Base-by-base conservation (phyloP, 2,113 vertebrate species). In the Plectropomus leopardus region DNA sequence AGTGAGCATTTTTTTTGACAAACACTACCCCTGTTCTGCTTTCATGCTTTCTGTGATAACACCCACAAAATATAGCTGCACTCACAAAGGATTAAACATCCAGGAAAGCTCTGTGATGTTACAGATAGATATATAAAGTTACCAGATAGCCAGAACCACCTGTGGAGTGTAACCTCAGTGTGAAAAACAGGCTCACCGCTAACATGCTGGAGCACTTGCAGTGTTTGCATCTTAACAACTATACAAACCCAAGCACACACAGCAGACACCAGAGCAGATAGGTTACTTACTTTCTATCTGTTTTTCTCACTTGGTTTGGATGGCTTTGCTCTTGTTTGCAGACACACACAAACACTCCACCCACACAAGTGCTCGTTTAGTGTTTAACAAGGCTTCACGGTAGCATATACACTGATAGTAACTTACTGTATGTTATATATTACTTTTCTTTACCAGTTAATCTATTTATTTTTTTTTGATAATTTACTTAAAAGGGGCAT, bases 281-380 rank as follows among this genome's bases (percentile, higher is more conserved):
- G 80, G 47, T 7, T 68, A 44, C 47, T 30, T 34, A 28, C 21
- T 72, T 66, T 53, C 44, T 61, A 36, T 80, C 30, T 44, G 64
- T 76, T 76, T 63, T 76, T 70, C 53, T 64, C 58, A 40, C 26
- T 83, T 63, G 59, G 58, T 23, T 72, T 78, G 36, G 60, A 69
- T 54, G 70, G 42, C 44, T 85, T 32, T 7, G 48, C 68, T 67
- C 71, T 64, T 86, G 67, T 79, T 85, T 77, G 78, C 64, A 70
- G 63, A 72, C 66, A 50, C 48, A 53, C 64, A 50, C 68, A 73
- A 82, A 81, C 76, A 63, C 63, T 58, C 42, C 34, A 24, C 74
- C 70, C 68, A 83, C 66, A 72, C 68, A 83, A 28, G 67, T 24
- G 57, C 60, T 77, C 47, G 19, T n/a, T 4, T 11, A 13, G 55